phyloP scores from a whole-genome alignment of 2,113 vertebrate genomes.

The Emydura subglobosa region DNA sequence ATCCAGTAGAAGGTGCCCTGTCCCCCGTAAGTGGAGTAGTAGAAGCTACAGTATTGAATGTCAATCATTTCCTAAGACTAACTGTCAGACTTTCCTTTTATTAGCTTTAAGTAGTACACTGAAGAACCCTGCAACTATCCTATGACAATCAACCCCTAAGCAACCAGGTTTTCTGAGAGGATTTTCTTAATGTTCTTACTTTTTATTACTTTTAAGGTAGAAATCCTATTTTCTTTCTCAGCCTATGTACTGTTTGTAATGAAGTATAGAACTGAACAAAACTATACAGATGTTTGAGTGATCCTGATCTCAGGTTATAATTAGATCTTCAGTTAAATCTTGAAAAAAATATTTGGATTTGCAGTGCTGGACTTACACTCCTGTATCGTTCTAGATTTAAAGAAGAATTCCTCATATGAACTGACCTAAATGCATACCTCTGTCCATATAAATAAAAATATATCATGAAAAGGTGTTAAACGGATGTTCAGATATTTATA shows the following conservation, averaged over 20 bases:
- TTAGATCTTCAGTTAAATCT: background rate
- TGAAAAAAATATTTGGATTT: background rate
- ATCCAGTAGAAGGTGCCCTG: background rate
- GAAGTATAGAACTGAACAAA: background rate
- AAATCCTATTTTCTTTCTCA: background rate
- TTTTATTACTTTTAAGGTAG: background rate
- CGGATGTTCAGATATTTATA: background rate
- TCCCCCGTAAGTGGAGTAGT: background rate
- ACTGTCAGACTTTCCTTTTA: background rate
- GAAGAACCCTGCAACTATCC: background rate
- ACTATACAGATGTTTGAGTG: background rate
- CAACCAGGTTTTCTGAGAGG: background rate
- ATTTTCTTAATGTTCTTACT: background rate
- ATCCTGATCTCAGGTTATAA: background rate
- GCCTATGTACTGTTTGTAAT: background rate
- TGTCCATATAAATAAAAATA: background rate
- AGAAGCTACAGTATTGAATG: background rate
- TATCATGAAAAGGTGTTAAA: background rate
- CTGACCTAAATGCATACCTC: background rate
- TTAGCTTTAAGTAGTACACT: background rate
- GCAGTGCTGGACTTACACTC: background rate
- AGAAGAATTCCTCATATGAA: background rate
- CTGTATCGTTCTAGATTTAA: background rate
- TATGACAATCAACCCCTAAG: background rate
- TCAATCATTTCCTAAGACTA: background rate